phyloP scores from a whole-genome alignment of 2,888 invertebrate genomes.

The Acanthosepion esculentum region DNA sequence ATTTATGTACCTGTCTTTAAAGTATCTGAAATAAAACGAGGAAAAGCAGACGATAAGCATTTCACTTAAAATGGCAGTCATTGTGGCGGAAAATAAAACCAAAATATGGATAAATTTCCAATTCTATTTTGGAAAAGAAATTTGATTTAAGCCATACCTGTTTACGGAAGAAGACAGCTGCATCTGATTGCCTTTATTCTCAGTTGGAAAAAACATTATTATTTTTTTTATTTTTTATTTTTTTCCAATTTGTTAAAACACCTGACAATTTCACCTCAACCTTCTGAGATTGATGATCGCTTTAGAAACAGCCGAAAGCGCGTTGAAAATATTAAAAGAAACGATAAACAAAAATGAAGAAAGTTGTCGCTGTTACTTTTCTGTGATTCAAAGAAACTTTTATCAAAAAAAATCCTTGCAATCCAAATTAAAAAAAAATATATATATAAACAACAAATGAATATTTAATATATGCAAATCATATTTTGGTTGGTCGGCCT shows the following conservation, averaged over 20 bases:
- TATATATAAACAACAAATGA: no score
- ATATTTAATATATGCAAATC: no score
- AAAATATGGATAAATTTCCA: background rate
- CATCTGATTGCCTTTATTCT: no score
- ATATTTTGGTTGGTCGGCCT: no score
- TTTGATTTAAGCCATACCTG: background rate
- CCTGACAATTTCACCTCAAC: background rate
- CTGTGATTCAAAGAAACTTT: background rate
- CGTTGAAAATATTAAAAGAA: background rate
- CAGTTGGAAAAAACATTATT: background rate
- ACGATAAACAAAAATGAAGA: background rate
- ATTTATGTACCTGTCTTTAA: no score
- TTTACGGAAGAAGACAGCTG: background rate
- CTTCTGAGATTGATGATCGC: background rate
- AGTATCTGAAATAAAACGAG: no score
- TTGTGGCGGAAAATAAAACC: background rate
- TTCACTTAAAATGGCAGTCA: background rate
- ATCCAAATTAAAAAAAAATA: no score
- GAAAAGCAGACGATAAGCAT: background rate
- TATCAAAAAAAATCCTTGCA: no score
- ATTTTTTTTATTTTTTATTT: background rate
- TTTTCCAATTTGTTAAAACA: background rate
- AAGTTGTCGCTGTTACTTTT: background rate
- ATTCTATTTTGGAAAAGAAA: background rate
- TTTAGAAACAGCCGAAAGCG: background rate